phyloP scores from a whole-genome alignment of 64 coral and sea anemone species.

The Porites lutea region DNA sequence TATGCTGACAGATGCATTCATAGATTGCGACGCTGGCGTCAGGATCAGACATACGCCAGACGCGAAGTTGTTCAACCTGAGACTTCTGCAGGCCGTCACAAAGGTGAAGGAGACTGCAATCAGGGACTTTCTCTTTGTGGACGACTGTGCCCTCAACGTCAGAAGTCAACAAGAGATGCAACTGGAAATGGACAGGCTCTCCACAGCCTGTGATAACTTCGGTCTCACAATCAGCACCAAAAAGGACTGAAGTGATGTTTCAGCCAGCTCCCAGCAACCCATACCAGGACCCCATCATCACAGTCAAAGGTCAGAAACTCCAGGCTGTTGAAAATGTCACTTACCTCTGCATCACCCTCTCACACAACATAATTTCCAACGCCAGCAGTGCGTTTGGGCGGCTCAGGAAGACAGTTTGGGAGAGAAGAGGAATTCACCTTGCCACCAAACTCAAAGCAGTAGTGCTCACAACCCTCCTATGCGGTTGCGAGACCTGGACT shows the following conservation, averaged over 20 bases:
- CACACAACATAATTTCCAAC: slow-evolving; percentile 23
- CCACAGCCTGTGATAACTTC: slow-evolving; percentile 32
- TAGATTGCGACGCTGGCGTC: not conserved
- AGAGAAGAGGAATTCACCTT: slow-evolving; percentile 11
- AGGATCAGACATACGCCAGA: slow-evolving; percentile 16
- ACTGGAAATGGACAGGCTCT: slow-evolving; percentile 22
- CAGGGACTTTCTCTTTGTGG: slow-evolving; percentile 28
- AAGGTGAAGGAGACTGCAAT: not conserved
- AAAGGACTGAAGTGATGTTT: slow-evolving; percentile 26
- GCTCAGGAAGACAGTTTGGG: slow-evolving; percentile 21
- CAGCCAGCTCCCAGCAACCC: slow-evolving; percentile 13
- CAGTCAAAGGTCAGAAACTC: slow-evolving; percentile 24
- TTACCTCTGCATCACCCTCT: slow-evolving; percentile 47
- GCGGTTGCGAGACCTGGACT: slow-evolving; percentile 43
- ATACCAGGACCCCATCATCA: slow-evolving; percentile 4
- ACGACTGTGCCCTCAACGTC: slow-evolving; percentile 46
- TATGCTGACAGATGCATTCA: slow-evolving; percentile 46
- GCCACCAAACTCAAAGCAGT: not conserved
- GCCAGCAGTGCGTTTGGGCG: slow-evolving; percentile 30
- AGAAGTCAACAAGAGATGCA: not conserved
- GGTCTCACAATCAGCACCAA: slow-evolving; percentile 61
- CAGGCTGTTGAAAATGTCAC: slow-evolving; percentile 49
- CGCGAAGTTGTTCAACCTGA: slow-evolving; percentile 39
- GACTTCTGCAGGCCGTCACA: slow-evolving; percentile 23
- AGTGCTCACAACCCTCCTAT: slow-evolving; percentile 22